Base-by-base conservation (phyloP, 2,888 invertebrate species). In the Trypoxylon attenuatum region DNA sequence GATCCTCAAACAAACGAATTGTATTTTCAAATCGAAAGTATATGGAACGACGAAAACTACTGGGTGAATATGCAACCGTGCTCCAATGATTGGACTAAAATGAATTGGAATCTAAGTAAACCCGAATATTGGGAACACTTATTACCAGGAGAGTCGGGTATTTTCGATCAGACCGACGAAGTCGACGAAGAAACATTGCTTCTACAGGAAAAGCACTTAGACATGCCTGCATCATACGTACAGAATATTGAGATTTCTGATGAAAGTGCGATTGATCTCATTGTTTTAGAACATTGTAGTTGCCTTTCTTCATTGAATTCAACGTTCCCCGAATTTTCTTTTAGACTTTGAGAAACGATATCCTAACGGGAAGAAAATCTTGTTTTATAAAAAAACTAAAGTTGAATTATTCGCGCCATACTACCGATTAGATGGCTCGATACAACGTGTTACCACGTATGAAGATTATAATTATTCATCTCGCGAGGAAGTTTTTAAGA, bases 11-110 rank as follows among this genome's bases (percentile, higher is more conserved):
- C 92, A 38, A 88, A 90, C 18, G 85, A 88, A 1, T 89, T 91
- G 62, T 97, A 96, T 79, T 90, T 93, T 23, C 91, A 93, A 0
- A 89, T 97, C 2, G 96, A 97, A 81, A 93, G 93, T 71, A 87
- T 97, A 50, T 98, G 97, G 92, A 96, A 96, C 79, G 88, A 96
- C 80, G 88, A 90, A 50, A 97, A 98, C 87, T 97, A 95, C 85
- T 96, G 94, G 89, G 88, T 92, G 0, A 93, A 93, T 78, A 86
- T 92, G 77, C 94, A 94, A 85, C 87, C 87, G 3, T 88, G 89
- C 54, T 80, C 85, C 0, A 82, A 87, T 2, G 89, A 89, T 6
- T 88, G 92, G 1, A 85, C 84, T 5, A 83, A 88, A 0, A 80
- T 94, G 2, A 89, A 88, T 66, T 94, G 92, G 88, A 91, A 94